Percentiles rank a stretch among this genome's conserved stretches.
These are phyloP conservation scores for Dinothrombium tinctorium DNA, from an alignment of 1,140 invertebrate genomes.

Conservation along the genomic window DNA sequence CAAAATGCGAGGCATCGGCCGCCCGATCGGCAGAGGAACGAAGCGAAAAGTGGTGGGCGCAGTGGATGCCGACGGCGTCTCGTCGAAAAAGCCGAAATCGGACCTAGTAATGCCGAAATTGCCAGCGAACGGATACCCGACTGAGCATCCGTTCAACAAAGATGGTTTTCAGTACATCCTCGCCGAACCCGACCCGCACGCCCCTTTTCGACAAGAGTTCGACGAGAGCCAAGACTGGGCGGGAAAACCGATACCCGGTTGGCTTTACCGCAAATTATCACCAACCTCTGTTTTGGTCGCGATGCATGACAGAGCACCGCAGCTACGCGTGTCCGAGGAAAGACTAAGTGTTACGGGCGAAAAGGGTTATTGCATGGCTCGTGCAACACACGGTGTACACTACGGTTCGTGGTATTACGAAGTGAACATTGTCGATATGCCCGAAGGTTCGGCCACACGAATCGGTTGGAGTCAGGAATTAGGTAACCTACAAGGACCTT, in stretches of 20 bases:
- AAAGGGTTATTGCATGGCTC: conserved; percentile 87
- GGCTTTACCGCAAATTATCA: conserved; percentile 73
- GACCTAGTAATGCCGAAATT: conserved; percentile 45
- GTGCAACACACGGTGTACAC: conserved; percentile 74
- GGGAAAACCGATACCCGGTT: conserved; percentile 88
- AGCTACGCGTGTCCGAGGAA: conserved; percentile 77
- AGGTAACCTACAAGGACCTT: conserved; percentile 60
- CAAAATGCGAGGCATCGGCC: too few species aligned
- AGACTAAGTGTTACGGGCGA: conserved; percentile 77
- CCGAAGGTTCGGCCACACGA: conserved; percentile 65
- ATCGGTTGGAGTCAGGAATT: conserved; percentile 68
- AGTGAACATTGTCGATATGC: conserved; percentile 74
- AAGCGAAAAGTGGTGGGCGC: neutral
- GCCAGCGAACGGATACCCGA: conserved; percentile 74
- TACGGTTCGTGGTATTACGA: conserved; percentile 86
- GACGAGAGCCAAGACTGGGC: conserved; percentile 92
- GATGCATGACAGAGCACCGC: conserved; percentile 79
- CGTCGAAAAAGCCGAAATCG: conserved; percentile 18
- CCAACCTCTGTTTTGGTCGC: conserved; percentile 70
- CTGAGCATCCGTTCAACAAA: conserved; percentile 94
- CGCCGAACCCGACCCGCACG: conserved; percentile 91
- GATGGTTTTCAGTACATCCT: conserved; percentile 90
- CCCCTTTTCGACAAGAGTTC: conserved; percentile 75
- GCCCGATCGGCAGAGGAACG: neutral
- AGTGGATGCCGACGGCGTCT: neutral